Base-by-base conservation (phyloP, 1,140 invertebrate species). In the Asbolus verrucosus region DNA sequence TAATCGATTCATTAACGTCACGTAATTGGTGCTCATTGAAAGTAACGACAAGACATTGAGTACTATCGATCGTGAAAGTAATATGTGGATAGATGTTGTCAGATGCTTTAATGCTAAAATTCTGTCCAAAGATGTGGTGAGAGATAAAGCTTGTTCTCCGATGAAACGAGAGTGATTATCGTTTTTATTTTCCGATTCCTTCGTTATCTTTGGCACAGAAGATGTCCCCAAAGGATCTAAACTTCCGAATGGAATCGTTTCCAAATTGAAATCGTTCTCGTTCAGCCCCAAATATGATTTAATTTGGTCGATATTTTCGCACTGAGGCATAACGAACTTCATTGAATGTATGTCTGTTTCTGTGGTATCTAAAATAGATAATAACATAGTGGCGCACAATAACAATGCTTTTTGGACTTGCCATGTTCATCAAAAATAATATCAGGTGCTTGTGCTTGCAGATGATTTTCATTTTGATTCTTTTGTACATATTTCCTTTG, bases 41-140 rank as follows among this genome's bases (percentile, higher is more conserved):
- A 90, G 78, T 1, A 88, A 79, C 0, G 84, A 84, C 0, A 90
- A 77, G 1, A 84, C 81, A 67, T 84, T 83, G 70, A 88, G 83
- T 5, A 89, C 82, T 4, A 88, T 82, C 33, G 82, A 82, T 14
- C 88, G 77, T 2, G 86, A 85, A 30, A 88, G 78, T 30, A 87
- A 80, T 2, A 89, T 84, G 70, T 87, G 83, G 24, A 84, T 81
- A 1, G 85, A 83, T 31, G 77, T 77, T 3, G 84, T 84, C 4
- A 85, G 81, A 71, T 86, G 82, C 18, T 83, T 80, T 6, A 88
- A 75, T 1, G 86, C 86, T 36, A 81, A 69, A 14, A 85, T 82
- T 62, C 87, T 75, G 71, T 88, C 85, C 16, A 77, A 75, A 14
- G 83, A 79, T 1, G 81, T 80, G 13, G 69, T 79, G 4, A 89